Evolutionary conservation across 2,797 vertebrate species (phyloP).

Genomic region (Paratrypauchen microcephalus): DNA sequence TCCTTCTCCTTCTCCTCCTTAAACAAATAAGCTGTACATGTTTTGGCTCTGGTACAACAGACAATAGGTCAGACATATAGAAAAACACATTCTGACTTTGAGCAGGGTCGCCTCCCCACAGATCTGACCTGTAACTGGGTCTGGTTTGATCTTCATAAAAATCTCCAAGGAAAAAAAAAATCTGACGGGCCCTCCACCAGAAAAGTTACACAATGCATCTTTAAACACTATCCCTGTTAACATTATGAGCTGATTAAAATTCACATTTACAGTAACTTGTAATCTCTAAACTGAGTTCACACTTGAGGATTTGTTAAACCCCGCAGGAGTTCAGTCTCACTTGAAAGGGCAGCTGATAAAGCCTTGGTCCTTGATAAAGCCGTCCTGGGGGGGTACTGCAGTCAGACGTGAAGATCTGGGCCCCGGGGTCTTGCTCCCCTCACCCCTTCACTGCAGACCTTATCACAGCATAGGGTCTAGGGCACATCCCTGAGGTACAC

Average conservation of each 20-base stretch:
- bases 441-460: neutral
- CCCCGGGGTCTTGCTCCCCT: neutral
- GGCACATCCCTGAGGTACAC: slow-evolving; percentile 9
- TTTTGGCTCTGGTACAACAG: no score
- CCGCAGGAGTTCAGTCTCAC: slow-evolving; percentile 4
- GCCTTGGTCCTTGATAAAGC: neutral
- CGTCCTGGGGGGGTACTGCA: neutral
- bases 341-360: slow-evolving; percentile 13
- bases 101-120: no score
- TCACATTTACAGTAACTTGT: neutral
- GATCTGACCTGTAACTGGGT: no score
- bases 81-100: no score
- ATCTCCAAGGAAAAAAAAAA: no score
- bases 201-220: neutral
- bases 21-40: no score
- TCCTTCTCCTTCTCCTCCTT: no score
- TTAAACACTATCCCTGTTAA: neutral
- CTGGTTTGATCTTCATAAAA: no score
- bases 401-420: slow-evolving; percentile 3
- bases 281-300: neutral
- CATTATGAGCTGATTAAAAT: neutral
- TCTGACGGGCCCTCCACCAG: no score
- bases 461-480: neutral
- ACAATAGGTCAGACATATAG: no score
- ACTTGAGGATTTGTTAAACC: neutral